Evolutionary conservation across 2,113 vertebrate genomes (phyloP).

Genomic region (Hippocampus comes): DNA sequence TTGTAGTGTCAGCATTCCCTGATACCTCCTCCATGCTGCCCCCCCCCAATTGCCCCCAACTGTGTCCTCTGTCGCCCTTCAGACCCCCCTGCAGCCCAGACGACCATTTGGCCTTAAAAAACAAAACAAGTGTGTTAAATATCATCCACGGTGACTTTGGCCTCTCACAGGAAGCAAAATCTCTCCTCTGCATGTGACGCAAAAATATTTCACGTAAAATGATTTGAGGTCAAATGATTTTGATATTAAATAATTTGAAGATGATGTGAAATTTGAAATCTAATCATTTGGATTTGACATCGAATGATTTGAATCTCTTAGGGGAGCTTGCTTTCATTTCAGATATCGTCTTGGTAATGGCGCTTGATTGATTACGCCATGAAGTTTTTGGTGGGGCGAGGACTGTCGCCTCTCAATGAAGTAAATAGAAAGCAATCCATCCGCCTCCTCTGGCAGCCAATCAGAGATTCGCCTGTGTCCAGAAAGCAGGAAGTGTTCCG

Average conservation of each 20-base stretch:
- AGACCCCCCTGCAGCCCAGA: conserved; percentile 3
- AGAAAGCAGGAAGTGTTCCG: conserved; percentile 11
- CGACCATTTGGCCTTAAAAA: conserved; percentile 19
- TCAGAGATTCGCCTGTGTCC: not conserved
- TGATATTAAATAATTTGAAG: too few species aligned
- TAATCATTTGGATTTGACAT: too few species aligned
- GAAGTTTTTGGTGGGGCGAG: not conserved
- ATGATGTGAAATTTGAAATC: too few species aligned
- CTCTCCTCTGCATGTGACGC: not conserved
- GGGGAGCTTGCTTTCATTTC: too few species aligned
- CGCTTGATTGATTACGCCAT: not conserved
- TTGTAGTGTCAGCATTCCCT: conserved; percentile 36
- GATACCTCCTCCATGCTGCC: not conserved
- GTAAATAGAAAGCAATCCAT: not conserved
- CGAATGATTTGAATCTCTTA: too few species aligned
- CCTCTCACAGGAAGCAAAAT: not conserved
- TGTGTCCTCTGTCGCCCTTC: conserved; percentile 57
- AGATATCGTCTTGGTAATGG: not conserved
- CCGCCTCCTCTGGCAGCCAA: not conserved
- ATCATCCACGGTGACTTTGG: not conserved
- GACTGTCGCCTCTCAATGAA: not conserved
- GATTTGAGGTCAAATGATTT: too few species aligned
- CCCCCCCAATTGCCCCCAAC: conserved; percentile 20
- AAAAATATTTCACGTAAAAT: too few species aligned
- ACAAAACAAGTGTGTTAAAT: conserved; percentile 3